Conservation (phyloP, 2,113 vertebrate genomes). For the Petrocephalus microphthalmus region DNA sequence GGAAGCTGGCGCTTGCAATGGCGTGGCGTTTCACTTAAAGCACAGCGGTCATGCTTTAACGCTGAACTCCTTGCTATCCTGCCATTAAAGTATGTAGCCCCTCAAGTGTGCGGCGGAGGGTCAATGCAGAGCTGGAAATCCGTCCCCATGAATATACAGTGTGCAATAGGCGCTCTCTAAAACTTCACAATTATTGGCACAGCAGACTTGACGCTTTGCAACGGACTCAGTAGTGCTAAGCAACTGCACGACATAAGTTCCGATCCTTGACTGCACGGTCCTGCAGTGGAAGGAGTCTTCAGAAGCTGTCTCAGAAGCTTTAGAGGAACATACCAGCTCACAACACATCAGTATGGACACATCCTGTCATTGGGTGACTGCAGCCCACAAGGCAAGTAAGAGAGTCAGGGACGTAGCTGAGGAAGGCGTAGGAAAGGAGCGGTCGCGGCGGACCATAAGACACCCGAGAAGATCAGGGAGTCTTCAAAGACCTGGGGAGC, state of each 20-base stretch:
- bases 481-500: background rate
- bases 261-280: background rate
- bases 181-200: background rate
- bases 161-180: background rate
- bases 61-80: conserved; percentile 36
- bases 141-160: background rate
- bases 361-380: background rate
- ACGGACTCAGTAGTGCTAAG: background rate
- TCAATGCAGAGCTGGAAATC: conserved; percentile 13
- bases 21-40: conserved; percentile 47
- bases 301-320: background rate
- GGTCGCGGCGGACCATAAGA: background rate
- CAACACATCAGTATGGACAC: background rate
- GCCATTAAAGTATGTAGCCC: conserved; percentile 47
- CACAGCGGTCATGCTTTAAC: conserved; percentile 48
- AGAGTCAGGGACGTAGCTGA: background rate
- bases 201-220: background rate
- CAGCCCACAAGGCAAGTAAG: background rate
- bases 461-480: background rate
- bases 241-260: background rate
- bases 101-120: conserved; percentile 41
- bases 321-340: background rate
- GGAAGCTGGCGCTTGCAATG: conserved; percentile 51
- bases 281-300: background rate
- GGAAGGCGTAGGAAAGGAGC: background rate